A percentile compares a stretch with the other conserved stretches of the same genome.
phyloP scores from a whole-genome alignment of 2,113 vertebrate species.

The Chascanopsetta lugubris region DNA sequence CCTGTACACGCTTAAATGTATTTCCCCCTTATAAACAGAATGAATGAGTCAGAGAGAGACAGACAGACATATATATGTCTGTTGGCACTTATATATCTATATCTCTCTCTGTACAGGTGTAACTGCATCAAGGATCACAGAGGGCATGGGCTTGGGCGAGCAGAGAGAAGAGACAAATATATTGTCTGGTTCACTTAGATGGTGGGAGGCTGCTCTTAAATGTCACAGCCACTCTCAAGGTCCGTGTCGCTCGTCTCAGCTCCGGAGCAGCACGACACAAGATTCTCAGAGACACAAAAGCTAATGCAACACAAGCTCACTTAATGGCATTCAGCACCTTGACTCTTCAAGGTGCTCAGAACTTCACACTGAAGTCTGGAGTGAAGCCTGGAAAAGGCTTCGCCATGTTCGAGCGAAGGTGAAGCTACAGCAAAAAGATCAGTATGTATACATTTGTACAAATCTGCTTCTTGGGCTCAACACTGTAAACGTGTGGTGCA shows the following conservation, averaged over 20 bases:
- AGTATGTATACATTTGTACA: too few relatives aligned
- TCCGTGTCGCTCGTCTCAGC: constrained; percentile 31
- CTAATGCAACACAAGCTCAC: neutral
- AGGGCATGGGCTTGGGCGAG: constrained; percentile 6
- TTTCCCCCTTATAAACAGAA: constrained; percentile 1
- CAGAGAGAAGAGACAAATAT: constrained; percentile 42
- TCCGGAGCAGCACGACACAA: constrained; percentile 16
- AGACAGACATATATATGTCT: constrained; percentile 10
- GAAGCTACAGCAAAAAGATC: too few relatives aligned
- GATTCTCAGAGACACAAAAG: neutral
- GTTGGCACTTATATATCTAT: constrained; percentile 21
- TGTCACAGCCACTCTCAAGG: constrained; percentile 52
- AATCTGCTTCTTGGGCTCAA: too few relatives aligned
- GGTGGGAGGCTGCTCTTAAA: constrained; percentile 51
- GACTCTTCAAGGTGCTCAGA: neutral
- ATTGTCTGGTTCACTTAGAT: constrained; percentile 33
- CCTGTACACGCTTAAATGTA: neutral
- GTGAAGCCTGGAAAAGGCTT: too few relatives aligned
- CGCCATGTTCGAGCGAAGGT: too few relatives aligned
- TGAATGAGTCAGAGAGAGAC: constrained; percentile 18
- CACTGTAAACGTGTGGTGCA: too few relatives aligned
- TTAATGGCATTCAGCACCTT: constrained; percentile 21
- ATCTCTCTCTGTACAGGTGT: constrained; percentile 17
- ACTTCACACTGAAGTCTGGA: too few relatives aligned
- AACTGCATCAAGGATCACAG: constrained; percentile 17